These are phyloP conservation scores for Drosophila mojavensis DNA, from an alignment of 1,140 invertebrate genomes.

Conservation along the genomic window DNA sequence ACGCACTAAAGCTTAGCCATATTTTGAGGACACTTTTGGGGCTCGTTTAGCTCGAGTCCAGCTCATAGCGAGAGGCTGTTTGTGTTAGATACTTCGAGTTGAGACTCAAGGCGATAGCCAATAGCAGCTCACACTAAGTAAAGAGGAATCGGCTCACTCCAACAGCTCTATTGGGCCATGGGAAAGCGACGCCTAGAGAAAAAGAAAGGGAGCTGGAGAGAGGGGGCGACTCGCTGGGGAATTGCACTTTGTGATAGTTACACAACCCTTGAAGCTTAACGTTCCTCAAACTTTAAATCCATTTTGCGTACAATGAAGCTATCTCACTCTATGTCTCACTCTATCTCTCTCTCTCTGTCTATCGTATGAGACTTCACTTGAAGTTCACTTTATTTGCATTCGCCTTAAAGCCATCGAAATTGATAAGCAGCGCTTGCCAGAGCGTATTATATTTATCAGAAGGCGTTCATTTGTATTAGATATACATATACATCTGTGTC, in stretches of 20 bases:
- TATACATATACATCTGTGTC: constrained; percentile 4
- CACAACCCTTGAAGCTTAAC: not conserved
- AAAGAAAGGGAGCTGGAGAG: not conserved
- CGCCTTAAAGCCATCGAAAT: constrained; percentile 11
- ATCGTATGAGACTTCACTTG: not conserved
- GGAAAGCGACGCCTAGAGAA: not conserved
- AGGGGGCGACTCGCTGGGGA: not conserved
- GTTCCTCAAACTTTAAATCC: constrained; percentile 1
- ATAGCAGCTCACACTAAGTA: not conserved
- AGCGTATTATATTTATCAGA: constrained; percentile 47
- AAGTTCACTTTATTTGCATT: not conserved
- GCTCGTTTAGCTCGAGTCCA: too few relatives aligned
- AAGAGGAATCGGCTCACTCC: not conserved
- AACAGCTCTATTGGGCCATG: not conserved
- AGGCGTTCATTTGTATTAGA: constrained; percentile 17
- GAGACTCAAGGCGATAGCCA: not conserved
- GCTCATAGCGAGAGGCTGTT: too few relatives aligned
- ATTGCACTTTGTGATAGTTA: not conserved
- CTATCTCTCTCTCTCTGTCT: too few relatives aligned
- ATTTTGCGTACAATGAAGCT: too few relatives aligned
- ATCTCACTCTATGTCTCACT: too few relatives aligned
- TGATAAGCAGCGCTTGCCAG: constrained; percentile 12
- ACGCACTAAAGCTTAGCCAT: not conserved
- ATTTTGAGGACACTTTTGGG: not conserved
- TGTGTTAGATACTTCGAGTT: too few relatives aligned